Conservation (phyloP, 2,797 vertebrate species). For the Ceryle rudis region DNA sequence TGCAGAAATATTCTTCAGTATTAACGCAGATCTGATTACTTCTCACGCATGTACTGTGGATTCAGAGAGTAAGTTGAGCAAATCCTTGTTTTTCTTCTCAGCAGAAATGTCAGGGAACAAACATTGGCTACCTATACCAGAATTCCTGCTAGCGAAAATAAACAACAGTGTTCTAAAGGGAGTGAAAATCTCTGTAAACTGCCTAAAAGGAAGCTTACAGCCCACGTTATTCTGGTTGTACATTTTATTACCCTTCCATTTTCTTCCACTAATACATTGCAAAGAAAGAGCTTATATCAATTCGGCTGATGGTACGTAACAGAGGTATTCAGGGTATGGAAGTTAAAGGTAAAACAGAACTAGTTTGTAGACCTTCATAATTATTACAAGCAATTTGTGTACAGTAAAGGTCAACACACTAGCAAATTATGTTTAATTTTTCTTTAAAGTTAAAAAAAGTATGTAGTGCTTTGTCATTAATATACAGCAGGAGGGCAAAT, state of each 20-base stretch:
- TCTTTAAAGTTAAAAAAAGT: constrained; percentile 55
- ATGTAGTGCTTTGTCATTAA: constrained; percentile 64
- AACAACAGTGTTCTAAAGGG: background rate
- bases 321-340: background rate
- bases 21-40: background rate
- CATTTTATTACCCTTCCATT: background rate
- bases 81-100: constrained; percentile 44
- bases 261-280: background rate
- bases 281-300: background rate
- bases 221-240: background rate
- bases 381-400: constrained; percentile 24
- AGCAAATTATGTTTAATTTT: constrained; percentile 48
- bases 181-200: background rate
- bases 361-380: background rate
- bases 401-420: constrained; percentile 48
- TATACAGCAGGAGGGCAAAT: constrained; percentile 70
- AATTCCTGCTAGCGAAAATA: background rate
- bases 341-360: background rate
- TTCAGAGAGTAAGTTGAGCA: constrained; percentile 14
- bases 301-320: background rate
- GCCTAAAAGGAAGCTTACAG: background rate
- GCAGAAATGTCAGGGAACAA: constrained; percentile 51
- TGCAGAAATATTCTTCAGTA: background rate
- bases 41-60: background rate
- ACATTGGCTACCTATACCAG: constrained; percentile 20